Evolutionary conservation across 1,140 invertebrate genomes (phyloP).

Genomic region (Drosophila asahinai): DNA sequence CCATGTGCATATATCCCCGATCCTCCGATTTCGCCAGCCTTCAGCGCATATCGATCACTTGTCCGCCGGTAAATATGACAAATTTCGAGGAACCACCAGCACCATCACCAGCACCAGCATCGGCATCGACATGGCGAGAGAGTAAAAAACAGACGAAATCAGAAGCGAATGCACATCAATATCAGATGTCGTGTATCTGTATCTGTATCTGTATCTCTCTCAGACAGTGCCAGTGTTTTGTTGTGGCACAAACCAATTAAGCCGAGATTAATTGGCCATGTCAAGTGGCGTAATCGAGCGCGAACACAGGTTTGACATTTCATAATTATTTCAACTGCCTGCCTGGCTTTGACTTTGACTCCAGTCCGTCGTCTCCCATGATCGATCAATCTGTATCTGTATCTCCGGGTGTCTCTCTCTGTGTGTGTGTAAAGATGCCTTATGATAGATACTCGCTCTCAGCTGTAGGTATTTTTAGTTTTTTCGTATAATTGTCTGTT

Average conservation of each 20-base stretch:
- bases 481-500: constrained; percentile 64
- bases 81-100: constrained; percentile 63
- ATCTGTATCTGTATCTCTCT: constrained; percentile 32
- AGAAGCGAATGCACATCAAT: constrained; percentile 74
- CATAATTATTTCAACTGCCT: constrained; percentile 81
- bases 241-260: constrained; percentile 84
- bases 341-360: constrained; percentile 26
- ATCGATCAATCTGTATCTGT: constrained; percentile 71
- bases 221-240: constrained; percentile 34
- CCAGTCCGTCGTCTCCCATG: constrained; percentile 43
- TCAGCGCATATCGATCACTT: constrained; percentile 73
- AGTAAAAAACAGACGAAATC: constrained; percentile 61
- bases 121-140: constrained; percentile 3
- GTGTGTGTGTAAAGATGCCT: constrained; percentile 37
- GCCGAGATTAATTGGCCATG: constrained; percentile 83
- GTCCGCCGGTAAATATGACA: constrained; percentile 78
- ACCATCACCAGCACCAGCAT: not conserved
- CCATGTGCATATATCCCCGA: constrained; percentile 12
- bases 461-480: constrained; percentile 20
- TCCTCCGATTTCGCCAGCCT: constrained; percentile 27
- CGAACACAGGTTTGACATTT: constrained; percentile 84
- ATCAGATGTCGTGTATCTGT: constrained; percentile 55
- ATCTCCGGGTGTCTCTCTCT: constrained; percentile 8
- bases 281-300: constrained; percentile 83
- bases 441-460: constrained; percentile 47